These are phyloP conservation scores for Chromoteleia sp. DNA, from an alignment of 2,888 invertebrate genomes.

Conservation along the genomic window DNA sequence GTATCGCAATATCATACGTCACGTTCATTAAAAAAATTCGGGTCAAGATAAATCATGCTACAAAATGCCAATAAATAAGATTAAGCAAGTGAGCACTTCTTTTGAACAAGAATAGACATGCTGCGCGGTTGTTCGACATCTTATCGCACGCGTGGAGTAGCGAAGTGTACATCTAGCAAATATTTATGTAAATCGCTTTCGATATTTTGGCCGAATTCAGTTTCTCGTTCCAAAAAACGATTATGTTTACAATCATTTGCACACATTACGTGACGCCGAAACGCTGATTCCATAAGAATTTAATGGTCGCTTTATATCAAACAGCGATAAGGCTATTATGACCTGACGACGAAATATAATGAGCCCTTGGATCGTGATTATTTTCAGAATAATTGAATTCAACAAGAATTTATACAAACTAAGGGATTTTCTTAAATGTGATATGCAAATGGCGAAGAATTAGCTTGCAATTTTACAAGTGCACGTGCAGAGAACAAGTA, in stretches of 20 bases:
- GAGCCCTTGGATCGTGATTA: conserved; percentile 22
- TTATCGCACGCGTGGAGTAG: conserved; percentile 42
- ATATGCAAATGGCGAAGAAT: not conserved
- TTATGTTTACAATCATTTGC: conserved; percentile 48
- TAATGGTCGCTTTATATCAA: conserved; percentile 41
- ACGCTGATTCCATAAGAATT: conserved; percentile 30
- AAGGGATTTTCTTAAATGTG: not conserved
- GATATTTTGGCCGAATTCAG: not conserved
- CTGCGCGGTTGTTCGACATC: conserved; percentile 24
- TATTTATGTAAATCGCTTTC: conserved; percentile 73
- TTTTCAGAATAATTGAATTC: conserved; percentile 39
- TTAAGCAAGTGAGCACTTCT: conserved; percentile 21
- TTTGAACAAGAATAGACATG: conserved; percentile 31
- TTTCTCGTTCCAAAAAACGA: not conserved
- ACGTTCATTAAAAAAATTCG: conserved; percentile 34
- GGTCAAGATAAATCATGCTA: conserved; percentile 40
- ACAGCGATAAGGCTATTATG: conserved; percentile 43
- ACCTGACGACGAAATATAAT: conserved; percentile 27
- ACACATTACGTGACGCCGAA: conserved; percentile 37
- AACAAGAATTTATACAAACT: conserved; percentile 6
- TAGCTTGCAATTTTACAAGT: not conserved
- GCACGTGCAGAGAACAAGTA: too few relatives aligned
- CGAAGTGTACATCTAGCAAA: conserved; percentile 51
- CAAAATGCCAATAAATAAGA: conserved; percentile 41
- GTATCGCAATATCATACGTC: conserved; percentile 29